A percentile compares a stretch with the other conserved stretches of the same genome.
phyloP scores from a whole-genome alignment of 2,888 invertebrate genomes.

The Coremacera marginata region DNA sequence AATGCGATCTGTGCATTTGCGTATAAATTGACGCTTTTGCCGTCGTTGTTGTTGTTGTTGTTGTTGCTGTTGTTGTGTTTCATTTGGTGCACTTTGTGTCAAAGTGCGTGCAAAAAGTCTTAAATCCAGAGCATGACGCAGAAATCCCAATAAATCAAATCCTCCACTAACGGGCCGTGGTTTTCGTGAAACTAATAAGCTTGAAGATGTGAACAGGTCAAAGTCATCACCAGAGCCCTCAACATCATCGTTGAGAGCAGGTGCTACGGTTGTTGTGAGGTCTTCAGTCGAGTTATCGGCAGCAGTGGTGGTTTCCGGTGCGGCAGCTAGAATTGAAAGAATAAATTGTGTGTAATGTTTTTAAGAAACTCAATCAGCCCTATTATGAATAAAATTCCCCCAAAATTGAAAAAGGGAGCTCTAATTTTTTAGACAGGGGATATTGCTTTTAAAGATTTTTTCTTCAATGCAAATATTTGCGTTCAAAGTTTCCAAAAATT shows the following conservation, averaged over 20 bases:
- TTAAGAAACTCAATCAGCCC: too few relatives aligned
- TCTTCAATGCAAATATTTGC: too few relatives aligned
- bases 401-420: too few relatives aligned
- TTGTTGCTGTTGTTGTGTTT: conserved; percentile 17
- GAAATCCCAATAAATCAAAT: conserved; percentile 65
- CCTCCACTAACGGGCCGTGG: conserved; percentile 63
- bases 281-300: conserved; percentile 37
- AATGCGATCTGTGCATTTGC: conserved; percentile 77
- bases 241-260: conserved; percentile 62
- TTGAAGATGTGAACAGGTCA: conserved; percentile 45
- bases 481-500: too few relatives aligned
- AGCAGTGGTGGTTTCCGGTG: conserved; percentile 40
- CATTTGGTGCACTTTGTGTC: conserved; percentile 43
- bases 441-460: too few relatives aligned
- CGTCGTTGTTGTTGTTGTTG: conserved; percentile 24
- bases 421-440: too few relatives aligned
- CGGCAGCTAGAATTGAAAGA: not conserved
- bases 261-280: conserved; percentile 42
- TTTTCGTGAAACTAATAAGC: conserved; percentile 53
- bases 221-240: conserved; percentile 73
- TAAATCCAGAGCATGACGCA: conserved; percentile 62
- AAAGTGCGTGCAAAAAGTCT: conserved; percentile 46
- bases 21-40: conserved; percentile 58
- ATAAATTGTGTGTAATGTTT: too few relatives aligned
- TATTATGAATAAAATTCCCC: too few relatives aligned